Evolutionary conservation across 1,140 invertebrate species (phyloP).

Genomic region (Zaprionus davidi): DNA sequence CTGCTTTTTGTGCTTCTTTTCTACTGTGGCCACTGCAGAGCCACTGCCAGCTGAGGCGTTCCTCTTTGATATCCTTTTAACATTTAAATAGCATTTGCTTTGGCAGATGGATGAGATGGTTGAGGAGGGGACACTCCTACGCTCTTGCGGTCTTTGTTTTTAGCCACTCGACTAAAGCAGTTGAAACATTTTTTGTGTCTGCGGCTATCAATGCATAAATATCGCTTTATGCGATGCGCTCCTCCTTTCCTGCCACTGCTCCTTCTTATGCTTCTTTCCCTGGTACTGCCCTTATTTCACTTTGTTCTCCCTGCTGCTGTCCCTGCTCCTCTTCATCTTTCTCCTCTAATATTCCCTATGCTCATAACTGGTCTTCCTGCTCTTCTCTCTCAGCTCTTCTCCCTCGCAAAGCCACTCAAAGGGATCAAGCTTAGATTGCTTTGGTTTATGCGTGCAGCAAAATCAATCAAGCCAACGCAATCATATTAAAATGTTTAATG

Average conservation of each 20-base stretch:
- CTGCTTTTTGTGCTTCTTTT: not conserved
- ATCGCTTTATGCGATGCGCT: slow-evolving; percentile 43
- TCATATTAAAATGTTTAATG: slow-evolving; percentile 60
- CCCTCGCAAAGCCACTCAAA: slow-evolving; percentile 25
- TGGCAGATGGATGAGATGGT: not conserved
- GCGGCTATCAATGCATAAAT: slow-evolving; percentile 39
- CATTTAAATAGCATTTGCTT: slow-evolving; percentile 32
- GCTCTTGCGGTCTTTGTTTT: slow-evolving; percentile 16
- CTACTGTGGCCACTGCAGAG: not conserved
- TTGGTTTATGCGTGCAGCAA: slow-evolving; percentile 43
- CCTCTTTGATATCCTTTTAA: slow-evolving; percentile 13
- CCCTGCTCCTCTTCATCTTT: too few relatives aligned
- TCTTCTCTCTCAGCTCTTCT: too few relatives aligned
- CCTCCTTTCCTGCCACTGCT: too few relatives aligned
- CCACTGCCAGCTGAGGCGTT: slow-evolving; percentile 6
- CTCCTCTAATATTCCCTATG: too few relatives aligned
- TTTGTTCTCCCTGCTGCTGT: too few relatives aligned
- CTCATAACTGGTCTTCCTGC: too few relatives aligned
- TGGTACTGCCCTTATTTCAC: too few relatives aligned
- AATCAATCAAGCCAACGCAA: slow-evolving; percentile 52
- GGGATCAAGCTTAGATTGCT: not conserved
- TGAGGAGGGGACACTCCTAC: not conserved
- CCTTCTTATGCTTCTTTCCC: too few relatives aligned
- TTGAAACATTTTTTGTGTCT: slow-evolving; percentile 18
- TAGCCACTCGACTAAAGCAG: slow-evolving; percentile 14